phyloP scores from a whole-genome alignment of 2,113 vertebrate genomes.

The Protobothrops flavoviridis region DNA sequence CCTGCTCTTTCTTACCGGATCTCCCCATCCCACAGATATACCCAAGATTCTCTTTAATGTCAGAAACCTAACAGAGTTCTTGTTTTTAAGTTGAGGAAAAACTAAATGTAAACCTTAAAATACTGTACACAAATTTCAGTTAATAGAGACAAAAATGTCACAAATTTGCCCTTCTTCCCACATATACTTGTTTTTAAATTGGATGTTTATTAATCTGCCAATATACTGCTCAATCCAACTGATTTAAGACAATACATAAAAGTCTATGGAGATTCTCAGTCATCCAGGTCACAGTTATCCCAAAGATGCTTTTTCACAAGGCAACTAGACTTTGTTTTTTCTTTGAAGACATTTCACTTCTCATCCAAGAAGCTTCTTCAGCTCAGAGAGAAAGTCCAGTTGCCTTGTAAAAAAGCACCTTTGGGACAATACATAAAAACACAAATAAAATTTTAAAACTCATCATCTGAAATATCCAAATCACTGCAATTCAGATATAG shows the following conservation, averaged over 20 bases:
- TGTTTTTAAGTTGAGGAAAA: background rate
- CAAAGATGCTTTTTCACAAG: too few relatives aligned
- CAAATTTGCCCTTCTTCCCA: background rate
- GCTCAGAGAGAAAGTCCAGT: too few relatives aligned
- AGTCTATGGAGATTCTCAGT: too few relatives aligned
- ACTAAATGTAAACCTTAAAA: background rate
- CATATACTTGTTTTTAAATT: background rate
- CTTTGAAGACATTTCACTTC: too few relatives aligned
- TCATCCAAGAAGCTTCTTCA: too few relatives aligned
- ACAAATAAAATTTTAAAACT: background rate
- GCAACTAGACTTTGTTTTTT: too few relatives aligned
- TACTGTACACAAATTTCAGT: background rate
- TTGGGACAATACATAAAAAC: background rate
- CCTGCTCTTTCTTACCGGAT: background rate
- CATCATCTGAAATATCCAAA: background rate
- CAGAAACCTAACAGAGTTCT: background rate
- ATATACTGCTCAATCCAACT: background rate
- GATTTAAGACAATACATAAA: background rate
- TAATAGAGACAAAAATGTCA: background rate
- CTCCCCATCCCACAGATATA: background rate
- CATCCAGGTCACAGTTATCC: too few relatives aligned
- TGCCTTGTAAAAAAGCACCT: too few relatives aligned
- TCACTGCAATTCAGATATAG: background rate
- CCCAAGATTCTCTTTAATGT: background rate
- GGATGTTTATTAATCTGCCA: background rate